These are phyloP conservation scores for Eupithecia subfuscata DNA, from an alignment of 2,888 invertebrate genomes.

Conservation along the genomic window DNA sequence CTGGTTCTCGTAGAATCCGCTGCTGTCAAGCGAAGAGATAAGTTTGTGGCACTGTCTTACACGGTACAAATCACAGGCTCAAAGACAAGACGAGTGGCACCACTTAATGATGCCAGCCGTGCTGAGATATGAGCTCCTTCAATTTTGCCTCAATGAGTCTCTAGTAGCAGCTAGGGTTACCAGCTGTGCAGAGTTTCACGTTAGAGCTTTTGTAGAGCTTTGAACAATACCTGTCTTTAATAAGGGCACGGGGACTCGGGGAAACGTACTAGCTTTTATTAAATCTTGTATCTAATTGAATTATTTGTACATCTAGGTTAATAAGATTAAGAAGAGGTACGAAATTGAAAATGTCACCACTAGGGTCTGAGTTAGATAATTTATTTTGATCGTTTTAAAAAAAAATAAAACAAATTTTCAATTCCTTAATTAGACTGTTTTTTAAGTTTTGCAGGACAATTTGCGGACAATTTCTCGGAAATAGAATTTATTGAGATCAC, in stretches of 20 bases:
- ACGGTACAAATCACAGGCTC: constrained; percentile 39
- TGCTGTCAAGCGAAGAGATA: background rate
- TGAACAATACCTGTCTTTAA: constrained; percentile 1
- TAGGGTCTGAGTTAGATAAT: background rate
- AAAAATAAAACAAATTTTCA: too few species aligned
- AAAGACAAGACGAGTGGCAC: constrained; percentile 40
- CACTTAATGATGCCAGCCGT: constrained; percentile 44
- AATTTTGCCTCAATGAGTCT: constrained; percentile 42
- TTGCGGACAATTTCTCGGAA: too few species aligned
- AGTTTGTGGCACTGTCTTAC: constrained; percentile 7
- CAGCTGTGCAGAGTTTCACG: constrained; percentile 19
- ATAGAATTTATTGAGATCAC: too few species aligned
- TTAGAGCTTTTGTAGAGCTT: constrained; percentile 1
- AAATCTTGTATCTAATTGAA: background rate
- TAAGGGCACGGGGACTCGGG: background rate
- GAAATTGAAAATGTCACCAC: background rate
- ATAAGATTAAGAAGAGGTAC: background rate
- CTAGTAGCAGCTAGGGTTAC: constrained; percentile 21
- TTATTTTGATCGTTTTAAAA: too few species aligned
- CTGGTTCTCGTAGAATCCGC: background rate
- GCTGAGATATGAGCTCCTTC: constrained; percentile 49
- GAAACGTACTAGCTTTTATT: background rate
- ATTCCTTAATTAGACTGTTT: too few species aligned
- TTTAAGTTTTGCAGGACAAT: too few species aligned
- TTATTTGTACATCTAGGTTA: background rate